Base-by-base conservation (phyloP, 2,797 vertebrate species). In the Eulemur rubriventer region DNA sequence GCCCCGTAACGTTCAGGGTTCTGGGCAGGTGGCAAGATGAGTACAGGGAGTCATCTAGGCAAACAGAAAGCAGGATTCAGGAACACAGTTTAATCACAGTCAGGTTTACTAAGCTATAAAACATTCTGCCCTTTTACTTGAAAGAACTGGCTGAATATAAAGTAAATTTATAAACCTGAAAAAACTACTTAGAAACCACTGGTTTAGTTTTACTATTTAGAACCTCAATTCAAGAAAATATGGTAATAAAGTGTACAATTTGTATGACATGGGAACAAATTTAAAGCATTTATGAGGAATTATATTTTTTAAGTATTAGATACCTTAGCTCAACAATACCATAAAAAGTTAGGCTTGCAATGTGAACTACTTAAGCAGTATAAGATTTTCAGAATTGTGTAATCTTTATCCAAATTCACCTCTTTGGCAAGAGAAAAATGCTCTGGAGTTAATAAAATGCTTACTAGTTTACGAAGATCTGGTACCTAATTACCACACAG, bases 211-310 rank as follows among this genome's bases (percentile, higher is more conserved):
- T 24, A 65, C 46, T 86, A 89, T 63, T 94, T 89, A 83, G 26
- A 88, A 89, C 61, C n/a, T 43, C 80, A 81, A 89, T 43, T 65
- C 10, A 73, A 69, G 65, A 86, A 84, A 94, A 92, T 38, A 83
- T 13, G 35, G 50, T 13, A 89, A 38, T 50, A 75, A 88, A 92
- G 52, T 5, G 18, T 1, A 7, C 28, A 87, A 87, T 17, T 82
- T 70, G 28, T 18, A 72, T 61, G 59, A 73, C 12, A 33, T 0
- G 26, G 28, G 35, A 91, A 43, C 46, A 78, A 67, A 93, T 17
- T 78, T 59, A 89, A 86, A 93, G 55, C n/a, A 80, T 43, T 96
- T 72, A 48, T n/a, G 18, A 97, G 94, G n/a, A 92, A 75, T 48
- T 93, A 5, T 46, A 55, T 83, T 78, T 78, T 87, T 75, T 67